A percentile compares a stretch with the other conserved stretches of the same genome.
phyloP scores from a whole-genome alignment of 2,888 invertebrate species.

The Apodemia duryi region DNA sequence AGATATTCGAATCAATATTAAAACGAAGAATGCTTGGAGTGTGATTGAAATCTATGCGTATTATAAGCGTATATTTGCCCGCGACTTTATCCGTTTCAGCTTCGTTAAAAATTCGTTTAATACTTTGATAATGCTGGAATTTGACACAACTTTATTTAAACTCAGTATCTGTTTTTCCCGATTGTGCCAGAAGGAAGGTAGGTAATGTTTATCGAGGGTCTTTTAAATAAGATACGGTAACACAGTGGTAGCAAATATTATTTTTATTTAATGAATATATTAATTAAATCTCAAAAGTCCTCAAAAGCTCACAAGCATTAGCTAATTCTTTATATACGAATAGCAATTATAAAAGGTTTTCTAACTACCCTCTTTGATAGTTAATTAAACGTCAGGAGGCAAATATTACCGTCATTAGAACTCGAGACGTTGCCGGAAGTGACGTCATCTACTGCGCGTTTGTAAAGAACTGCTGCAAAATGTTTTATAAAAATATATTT shows the following conservation, averaged over 20 bases:
- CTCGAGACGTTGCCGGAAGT: slow-evolving; percentile 37
- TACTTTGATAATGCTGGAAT: too few relatives aligned
- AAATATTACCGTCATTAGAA: slow-evolving; percentile 72
- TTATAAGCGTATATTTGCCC: neutral
- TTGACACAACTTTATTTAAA: too few relatives aligned
- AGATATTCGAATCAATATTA: neutral
- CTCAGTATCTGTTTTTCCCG: too few relatives aligned
- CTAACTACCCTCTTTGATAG: slow-evolving; percentile 52
- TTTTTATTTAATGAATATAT: neutral
- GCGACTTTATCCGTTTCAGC: neutral
- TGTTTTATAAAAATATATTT: slow-evolving; percentile 12
- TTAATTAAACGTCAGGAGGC: slow-evolving; percentile 71
- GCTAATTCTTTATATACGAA: slow-evolving; percentile 10
- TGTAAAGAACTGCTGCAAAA: slow-evolving; percentile 10
- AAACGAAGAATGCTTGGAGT: neutral
- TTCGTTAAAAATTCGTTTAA: neutral
- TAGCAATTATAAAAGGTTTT: slow-evolving; percentile 13
- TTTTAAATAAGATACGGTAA: too few relatives aligned
- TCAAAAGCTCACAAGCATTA: neutral
- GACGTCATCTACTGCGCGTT: slow-evolving; percentile 7
- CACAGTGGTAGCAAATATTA: too few relatives aligned
- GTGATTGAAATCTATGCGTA: neutral
- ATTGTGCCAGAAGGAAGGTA: too few relatives aligned
- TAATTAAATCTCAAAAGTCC: slow-evolving; percentile 6
- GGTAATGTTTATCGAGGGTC: too few relatives aligned